A percentile compares a stretch with the other conserved stretches of the same genome.
These are phyloP conservation scores for Phanerotoma sp. DNA, from an alignment of 2,888 invertebrate species.

Conservation along the genomic window DNA sequence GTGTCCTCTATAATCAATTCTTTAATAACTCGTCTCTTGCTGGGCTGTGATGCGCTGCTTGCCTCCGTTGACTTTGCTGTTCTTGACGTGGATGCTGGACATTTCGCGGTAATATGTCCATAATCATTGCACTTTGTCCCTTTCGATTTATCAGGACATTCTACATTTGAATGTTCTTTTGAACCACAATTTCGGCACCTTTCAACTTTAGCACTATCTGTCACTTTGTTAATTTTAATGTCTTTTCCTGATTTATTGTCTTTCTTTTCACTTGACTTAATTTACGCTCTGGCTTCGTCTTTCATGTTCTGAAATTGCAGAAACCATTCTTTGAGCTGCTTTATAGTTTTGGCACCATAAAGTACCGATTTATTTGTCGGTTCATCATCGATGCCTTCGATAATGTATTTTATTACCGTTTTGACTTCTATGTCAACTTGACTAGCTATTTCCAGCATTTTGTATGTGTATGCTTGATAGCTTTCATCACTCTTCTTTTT, in stretches of 20 bases:
- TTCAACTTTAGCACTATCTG: not conserved
- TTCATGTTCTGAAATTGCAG: slow-evolving; percentile 12
- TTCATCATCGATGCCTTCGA: slow-evolving; percentile 26
- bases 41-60: not conserved
- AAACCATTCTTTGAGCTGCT: slow-evolving; percentile 23
- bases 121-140: slow-evolving; percentile 22
- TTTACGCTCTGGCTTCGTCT: not conserved
- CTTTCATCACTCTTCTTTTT: too few relatives aligned
- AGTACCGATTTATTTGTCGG: slow-evolving; percentile 24
- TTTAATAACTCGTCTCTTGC: slow-evolving; percentile 7
- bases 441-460: too few relatives aligned
- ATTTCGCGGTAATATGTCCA: slow-evolving; percentile 21
- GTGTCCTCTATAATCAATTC: slow-evolving; percentile 6
- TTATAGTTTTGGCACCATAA: slow-evolving; percentile 14
- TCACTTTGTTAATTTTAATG: not conserved
- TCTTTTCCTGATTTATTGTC: not conserved
- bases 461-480: too few relatives aligned
- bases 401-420: too few relatives aligned
- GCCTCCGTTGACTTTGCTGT: not conserved
- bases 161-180: slow-evolving; percentile 12
- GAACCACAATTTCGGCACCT: slow-evolving; percentile 18
- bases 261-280: too few relatives aligned
- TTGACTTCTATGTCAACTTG: too few relatives aligned
- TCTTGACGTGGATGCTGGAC: too few relatives aligned
- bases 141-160: slow-evolving; percentile 20